Percentiles rank a stretch among this genome's conserved stretches.
phyloP scores from a whole-genome alignment of 2,113 vertebrate genomes.

The Pyxicephalus adspersus region DNA sequence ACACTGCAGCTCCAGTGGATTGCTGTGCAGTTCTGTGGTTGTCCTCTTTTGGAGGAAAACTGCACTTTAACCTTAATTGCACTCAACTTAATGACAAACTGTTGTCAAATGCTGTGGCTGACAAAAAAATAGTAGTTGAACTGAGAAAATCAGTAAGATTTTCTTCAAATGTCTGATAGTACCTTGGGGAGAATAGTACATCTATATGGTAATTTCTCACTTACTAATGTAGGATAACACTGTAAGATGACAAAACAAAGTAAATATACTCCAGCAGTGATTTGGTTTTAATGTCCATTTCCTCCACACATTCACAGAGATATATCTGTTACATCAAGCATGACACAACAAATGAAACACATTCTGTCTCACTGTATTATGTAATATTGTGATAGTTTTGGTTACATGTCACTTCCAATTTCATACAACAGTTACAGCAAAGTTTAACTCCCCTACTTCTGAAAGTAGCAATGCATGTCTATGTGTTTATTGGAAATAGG shows the following conservation, averaged over 20 bases:
- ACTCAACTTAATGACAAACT: too few relatives aligned
- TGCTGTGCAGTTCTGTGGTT: too few relatives aligned
- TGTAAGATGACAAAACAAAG: background rate
- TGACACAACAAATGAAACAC: constrained; percentile 42
- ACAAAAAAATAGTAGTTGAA: too few relatives aligned
- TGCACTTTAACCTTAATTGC: too few relatives aligned
- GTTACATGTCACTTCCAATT: constrained; percentile 53
- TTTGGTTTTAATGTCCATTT: constrained; percentile 16
- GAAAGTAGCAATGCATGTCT: too few relatives aligned
- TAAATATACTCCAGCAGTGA: background rate
- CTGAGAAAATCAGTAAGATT: too few relatives aligned
- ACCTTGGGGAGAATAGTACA: background rate
- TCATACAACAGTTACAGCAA: constrained; percentile 35
- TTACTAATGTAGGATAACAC: constrained; percentile 4
- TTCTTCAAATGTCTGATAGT: too few relatives aligned
- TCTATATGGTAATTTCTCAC: background rate
- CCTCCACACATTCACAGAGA: constrained; percentile 35
- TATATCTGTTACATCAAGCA: constrained; percentile 48
- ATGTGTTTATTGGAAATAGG: too few relatives aligned
- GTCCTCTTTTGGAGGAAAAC: too few relatives aligned
- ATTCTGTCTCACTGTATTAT: constrained; percentile 51
- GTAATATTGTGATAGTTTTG: constrained; percentile 45
- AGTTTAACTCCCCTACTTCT: background rate
- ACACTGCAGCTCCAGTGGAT: too few relatives aligned
- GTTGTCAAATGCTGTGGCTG: too few relatives aligned